phyloP scores from a whole-genome alignment of 2,888 invertebrate genomes.

The Oscheius myriophilus region DNA sequence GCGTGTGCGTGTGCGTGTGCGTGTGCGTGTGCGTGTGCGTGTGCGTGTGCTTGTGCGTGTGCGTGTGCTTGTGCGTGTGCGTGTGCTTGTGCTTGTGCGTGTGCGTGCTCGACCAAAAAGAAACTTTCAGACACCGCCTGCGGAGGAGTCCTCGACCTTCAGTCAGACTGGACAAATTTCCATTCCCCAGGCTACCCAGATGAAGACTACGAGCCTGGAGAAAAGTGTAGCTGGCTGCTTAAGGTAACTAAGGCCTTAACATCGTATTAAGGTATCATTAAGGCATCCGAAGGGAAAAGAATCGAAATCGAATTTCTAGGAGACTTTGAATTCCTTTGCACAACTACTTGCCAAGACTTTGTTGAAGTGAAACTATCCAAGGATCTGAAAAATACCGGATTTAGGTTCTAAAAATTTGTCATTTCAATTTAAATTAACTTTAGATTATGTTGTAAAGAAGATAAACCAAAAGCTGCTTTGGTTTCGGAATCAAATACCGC shows the following conservation, averaged over 20 bases:
- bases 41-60: too few relatives aligned
- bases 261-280: neutral
- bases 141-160: constrained; percentile 55
- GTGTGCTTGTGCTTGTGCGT: too few relatives aligned
- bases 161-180: constrained; percentile 42
- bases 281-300: constrained; percentile 47
- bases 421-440: neutral
- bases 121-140: constrained; percentile 65
- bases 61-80: too few relatives aligned
- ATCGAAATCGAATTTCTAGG: constrained; percentile 67
- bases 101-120: too few relatives aligned
- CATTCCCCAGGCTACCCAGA: constrained; percentile 56
- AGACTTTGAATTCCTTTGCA: constrained; percentile 68
- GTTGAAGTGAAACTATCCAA: constrained; percentile 67
- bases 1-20: too few relatives aligned
- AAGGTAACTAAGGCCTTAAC: constrained; percentile 33
- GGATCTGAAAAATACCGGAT: constrained; percentile 67
- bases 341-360: constrained; percentile 67
- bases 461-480: constrained; percentile 84
- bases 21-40: too few relatives aligned
- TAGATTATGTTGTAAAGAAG: constrained; percentile 66
- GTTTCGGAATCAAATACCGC: constrained; percentile 93
- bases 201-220: constrained; percentile 56
- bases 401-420: constrained; percentile 42
- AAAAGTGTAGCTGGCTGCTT: constrained; percentile 67